Evolutionary conservation across 2,888 invertebrate genomes (phyloP).

Genomic region (Acheta domesticus): DNA sequence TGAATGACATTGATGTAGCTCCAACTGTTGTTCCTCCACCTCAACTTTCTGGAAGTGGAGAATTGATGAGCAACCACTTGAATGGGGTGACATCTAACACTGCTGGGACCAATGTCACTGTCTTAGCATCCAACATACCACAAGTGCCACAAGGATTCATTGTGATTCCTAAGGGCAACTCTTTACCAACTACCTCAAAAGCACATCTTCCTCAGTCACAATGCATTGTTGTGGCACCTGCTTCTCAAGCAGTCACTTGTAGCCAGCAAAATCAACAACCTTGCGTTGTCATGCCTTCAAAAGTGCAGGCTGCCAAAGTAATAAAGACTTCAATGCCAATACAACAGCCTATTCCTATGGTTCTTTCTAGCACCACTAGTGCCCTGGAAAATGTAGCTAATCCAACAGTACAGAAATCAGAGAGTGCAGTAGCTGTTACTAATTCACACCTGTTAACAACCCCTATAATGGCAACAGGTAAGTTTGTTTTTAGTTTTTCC

Average conservation of each 20-base stretch:
- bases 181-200: constrained; percentile 21
- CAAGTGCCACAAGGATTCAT: constrained; percentile 26
- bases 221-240: neutral
- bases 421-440: constrained; percentile 21
- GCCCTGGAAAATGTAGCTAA: neutral
- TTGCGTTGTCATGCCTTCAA: constrained; percentile 28
- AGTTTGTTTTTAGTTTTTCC: neutral
- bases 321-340: neutral
- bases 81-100: too few relatives aligned
- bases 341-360: constrained; percentile 22
- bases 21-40: neutral
- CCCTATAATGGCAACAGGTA: constrained; percentile 30
- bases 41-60: neutral
- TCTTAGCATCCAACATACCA: constrained; percentile 21
- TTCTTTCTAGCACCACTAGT: constrained; percentile 22
- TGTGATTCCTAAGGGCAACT: constrained; percentile 25
- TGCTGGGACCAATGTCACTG: neutral
- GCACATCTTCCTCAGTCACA: constrained; percentile 22
- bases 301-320: neutral
- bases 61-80: too few relatives aligned
- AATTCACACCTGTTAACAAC: constrained; percentile 30
- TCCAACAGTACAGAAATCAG: neutral
- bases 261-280: constrained; percentile 19
- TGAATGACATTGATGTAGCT: constrained; percentile 25
- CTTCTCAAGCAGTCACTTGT: neutral